A percentile compares a stretch with the other conserved stretches of the same genome.
Conservation (phyloP, 2,113 vertebrate species). For the Ursus arctos region DNA sequence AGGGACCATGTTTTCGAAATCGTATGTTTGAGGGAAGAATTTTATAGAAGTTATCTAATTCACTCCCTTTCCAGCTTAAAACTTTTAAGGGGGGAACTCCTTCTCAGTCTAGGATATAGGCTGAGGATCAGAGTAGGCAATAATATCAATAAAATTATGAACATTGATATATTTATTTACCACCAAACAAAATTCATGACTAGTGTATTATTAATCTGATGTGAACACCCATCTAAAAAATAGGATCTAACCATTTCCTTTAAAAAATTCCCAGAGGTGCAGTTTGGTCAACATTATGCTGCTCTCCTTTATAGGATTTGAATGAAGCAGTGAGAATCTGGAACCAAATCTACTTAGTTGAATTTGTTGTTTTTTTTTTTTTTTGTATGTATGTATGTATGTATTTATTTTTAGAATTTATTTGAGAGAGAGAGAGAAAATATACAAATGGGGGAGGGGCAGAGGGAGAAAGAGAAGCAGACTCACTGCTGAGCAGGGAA, state of each 20-base stretch:
- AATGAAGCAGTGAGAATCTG: slow-evolving; percentile 9
- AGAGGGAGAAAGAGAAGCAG: neutral
- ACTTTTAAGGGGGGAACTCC: neutral
- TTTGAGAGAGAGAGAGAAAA: neutral
- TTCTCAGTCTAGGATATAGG: neutral
- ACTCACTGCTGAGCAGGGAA: neutral
- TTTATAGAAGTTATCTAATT: neutral
- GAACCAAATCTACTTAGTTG: neutral
- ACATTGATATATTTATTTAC: neutral
- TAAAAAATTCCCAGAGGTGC: neutral
- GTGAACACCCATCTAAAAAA: neutral
- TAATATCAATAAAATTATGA: neutral
- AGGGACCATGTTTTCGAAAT: neutral
- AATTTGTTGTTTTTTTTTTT: neutral
- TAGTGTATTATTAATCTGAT: neutral
- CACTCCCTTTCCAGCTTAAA: neutral
- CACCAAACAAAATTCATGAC: neutral
- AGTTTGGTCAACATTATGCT: neutral
- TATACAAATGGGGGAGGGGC: neutral
- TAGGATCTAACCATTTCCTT: neutral
- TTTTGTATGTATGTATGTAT: neutral
- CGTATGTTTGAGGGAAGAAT: neutral
- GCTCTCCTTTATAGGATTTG: neutral
- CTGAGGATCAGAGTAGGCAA: neutral
- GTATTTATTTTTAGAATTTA: neutral